These are phyloP conservation scores for Paralichthys olivaceus DNA, from an alignment of 2,113 vertebrate genomes.

Conservation along the genomic window DNA sequence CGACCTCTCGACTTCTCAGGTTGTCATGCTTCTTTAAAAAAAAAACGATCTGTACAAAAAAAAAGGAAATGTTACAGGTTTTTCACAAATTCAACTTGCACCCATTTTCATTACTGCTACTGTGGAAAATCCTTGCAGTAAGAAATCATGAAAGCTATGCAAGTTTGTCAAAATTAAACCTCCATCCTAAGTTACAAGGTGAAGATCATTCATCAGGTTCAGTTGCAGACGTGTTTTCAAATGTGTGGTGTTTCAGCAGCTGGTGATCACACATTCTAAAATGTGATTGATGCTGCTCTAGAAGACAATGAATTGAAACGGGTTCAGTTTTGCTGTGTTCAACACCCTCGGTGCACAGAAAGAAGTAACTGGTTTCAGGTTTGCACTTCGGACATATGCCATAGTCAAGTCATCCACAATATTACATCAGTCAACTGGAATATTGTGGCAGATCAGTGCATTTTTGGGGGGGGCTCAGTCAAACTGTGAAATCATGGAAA, in stretches of 20 bases:
- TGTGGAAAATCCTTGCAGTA: no score
- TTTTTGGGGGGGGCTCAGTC: neutral
- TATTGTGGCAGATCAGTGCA: no score
- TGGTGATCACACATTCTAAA: neutral
- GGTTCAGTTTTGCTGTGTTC: neutral
- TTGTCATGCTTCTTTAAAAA: neutral
- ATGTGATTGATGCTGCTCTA: neutral
- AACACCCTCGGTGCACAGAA: neutral
- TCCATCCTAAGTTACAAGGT: neutral
- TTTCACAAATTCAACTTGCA: no score
- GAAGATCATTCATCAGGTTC: neutral
- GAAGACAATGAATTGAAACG: neutral
- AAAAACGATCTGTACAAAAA: neutral
- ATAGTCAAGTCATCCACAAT: no score
- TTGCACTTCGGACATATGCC: no score
- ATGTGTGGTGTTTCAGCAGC: neutral
- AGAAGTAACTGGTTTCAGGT: neutral
- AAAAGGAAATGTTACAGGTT: no score
- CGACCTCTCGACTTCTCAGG: neutral
- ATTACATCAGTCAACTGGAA: no score
- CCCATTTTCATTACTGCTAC: no score
- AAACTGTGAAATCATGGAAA: neutral
- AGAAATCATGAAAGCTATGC: no score
- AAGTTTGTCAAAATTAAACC: no score
- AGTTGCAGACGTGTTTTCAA: neutral